Evolutionary conservation across 2,113 vertebrate species (phyloP), one percentile per base, ranked within the genome.

Genomic region (Malaclemys terrapin): DNA sequence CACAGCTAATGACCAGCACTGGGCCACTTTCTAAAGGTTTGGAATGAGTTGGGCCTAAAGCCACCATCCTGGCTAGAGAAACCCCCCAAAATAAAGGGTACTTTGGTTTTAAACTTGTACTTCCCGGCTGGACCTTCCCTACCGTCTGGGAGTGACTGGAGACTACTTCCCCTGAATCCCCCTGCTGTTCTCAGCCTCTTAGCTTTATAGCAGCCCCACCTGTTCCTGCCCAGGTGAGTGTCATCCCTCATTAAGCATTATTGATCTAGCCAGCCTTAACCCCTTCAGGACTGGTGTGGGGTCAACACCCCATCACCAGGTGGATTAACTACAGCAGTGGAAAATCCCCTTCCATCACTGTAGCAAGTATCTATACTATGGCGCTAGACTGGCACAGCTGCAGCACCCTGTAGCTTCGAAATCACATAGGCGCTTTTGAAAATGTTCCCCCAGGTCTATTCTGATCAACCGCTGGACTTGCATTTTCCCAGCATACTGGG

Each of bases 91-190:
- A 42, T 8, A 54, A 93, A 93, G 38, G 80, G 78, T 59, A 85
- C 13, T 79, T 91, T 95, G 96, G 93, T 93, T 90, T 85, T 81
- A 91, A 38, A n/a, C 19, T 22, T 42, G 69, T 10, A 19, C 69
- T 75, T 42, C 20, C 59, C 59, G 35, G 25, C 6, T 45, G 17
- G 38, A 45, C 13, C 72, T 24, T n/a, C n/a, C n/a, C n/a, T n/a
- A n/a, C 27, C 29, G 11, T 59, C 57, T 59, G 24, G 5, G 57
- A 29, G 57, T 59, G 27, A 29, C 57, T 22, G 56, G 29, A 62
- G 25, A 62, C 5, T 31, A 5, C 29, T 6, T 62, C 53, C 20
- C 7, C 53, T 22, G 20, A 54, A 54, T 20, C 5, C 29, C 59
- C 27, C 59, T 62, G 59, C 59, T 62, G 59, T 62, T 62, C 59